Base-by-base conservation (phyloP, 1,140 invertebrate species). In the Streblospio benedicti region DNA sequence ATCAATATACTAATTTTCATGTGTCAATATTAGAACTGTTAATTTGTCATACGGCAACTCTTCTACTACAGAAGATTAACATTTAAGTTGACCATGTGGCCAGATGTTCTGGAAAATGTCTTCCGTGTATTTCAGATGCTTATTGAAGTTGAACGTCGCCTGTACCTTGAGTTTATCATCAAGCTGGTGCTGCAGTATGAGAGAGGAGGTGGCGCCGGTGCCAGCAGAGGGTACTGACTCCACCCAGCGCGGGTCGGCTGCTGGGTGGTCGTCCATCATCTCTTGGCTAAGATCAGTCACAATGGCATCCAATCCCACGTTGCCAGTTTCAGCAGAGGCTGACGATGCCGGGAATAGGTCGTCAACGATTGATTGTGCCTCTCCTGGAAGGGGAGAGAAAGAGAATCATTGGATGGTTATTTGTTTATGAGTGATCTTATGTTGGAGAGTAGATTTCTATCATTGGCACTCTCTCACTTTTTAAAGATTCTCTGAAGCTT, bases 181-280 rank as follows among this genome's bases (percentile, higher is more conserved):
- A 9, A 96, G 74, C 73, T 93, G 91, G 64, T 87, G 85, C 1
- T 83, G 72, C 59, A 91, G 86, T 73, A 93, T 87, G 77, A 93
- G 83, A 2, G 77, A 79, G 2, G 62, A 67, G 1, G 89, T 70
- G 47, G 68, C 69, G 35, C 67, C 65, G 16, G 58, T 43, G 6
- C 61, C 62, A 49, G 31, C 56, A 59, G 56, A 6, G 20, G 69
- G 69, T 6, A 71, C 54, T 14, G 68, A 69, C 62, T 81, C 79
- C 44, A 82, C 82, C 89, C 87, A 94, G 65, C 91, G 80, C 1
- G 91, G 92, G 83, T 96, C 92, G 49, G 87, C 84, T 1, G 86
- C 84, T 5, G 92, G 93, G 63, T 86, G 85, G 78, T 95, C 91
- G 75, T 95, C 87, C 45, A 93, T 84, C 53, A 95, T 78, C 69